A percentile compares a stretch with the other conserved stretches of the same genome.
Conservation (phyloP, 2,797 vertebrate genomes). For the Parotocinclus haroldoi region DNA sequence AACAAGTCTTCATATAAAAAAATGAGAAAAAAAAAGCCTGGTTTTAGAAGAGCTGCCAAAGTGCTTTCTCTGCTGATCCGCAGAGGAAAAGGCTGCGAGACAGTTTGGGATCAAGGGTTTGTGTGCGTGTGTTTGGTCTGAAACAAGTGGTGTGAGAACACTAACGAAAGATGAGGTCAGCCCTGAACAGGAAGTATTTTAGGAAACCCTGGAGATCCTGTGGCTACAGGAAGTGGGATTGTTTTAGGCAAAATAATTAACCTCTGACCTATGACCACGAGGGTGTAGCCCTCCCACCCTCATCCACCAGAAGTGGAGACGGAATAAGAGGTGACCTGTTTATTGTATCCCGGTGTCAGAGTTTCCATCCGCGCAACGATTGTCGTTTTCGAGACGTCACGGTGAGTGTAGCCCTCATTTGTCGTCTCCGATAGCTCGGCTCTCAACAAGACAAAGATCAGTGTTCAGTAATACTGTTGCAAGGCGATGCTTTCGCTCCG, state of each 20-base stretch:
- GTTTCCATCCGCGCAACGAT: conserved; percentile 3
- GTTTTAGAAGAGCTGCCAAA: conserved; percentile 75
- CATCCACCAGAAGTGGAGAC: conserved; percentile 50
- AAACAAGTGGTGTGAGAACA: conserved; percentile 28
- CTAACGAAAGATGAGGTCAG: conserved; percentile 50
- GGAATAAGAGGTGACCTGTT: conserved; percentile 44
- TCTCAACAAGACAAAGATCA: conserved; percentile 48
- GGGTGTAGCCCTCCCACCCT: conserved; percentile 11
- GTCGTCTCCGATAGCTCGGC: conserved; percentile 51
- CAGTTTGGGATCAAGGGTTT: conserved; percentile 38
- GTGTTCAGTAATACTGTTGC: conserved; percentile 76
- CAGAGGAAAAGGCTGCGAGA: conserved; percentile 46
- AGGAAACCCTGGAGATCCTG: conserved; percentile 69
- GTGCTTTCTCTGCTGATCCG: conserved; percentile 71
- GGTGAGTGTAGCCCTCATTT: conserved; percentile 56
- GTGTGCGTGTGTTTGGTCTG: conserved; percentile 27
- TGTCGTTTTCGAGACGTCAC: conserved; percentile 60
- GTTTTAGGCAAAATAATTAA: conserved; percentile 52
- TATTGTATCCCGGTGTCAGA: conserved; percentile 34
- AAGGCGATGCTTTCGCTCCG: conserved; percentile 59
- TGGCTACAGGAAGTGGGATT: conserved; percentile 56
- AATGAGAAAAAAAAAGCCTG: conserved; percentile 32
- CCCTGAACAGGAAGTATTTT: conserved; percentile 63
- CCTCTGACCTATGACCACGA: conserved; percentile 45
- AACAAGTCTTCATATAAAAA: conserved; percentile 51